A percentile compares a stretch with the other conserved stretches of the same genome.
Evolutionary conservation across 2,797 vertebrate species (phyloP).

Genomic region (Mormyrops boulengeri): DNA sequence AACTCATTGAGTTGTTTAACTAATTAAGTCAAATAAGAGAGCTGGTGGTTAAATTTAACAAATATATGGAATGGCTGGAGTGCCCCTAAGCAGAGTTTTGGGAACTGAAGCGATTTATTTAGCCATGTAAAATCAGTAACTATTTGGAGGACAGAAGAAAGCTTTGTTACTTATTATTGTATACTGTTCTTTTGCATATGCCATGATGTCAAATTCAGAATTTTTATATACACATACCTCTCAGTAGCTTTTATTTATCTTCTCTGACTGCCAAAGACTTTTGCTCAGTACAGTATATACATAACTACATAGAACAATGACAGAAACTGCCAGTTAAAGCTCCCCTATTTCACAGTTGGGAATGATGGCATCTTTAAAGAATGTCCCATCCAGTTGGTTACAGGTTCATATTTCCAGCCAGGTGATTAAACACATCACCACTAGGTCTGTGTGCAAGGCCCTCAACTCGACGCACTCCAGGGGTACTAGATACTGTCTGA

Average conservation of each 20-base stretch:
- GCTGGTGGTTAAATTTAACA: background rate
- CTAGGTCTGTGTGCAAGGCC: background rate
- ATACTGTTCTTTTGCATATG: background rate
- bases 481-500: background rate
- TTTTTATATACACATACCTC: background rate
- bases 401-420: background rate
- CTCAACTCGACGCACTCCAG: background rate
- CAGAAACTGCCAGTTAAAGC: background rate
- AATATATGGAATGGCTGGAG: background rate
- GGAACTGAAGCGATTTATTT: background rate
- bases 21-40: background rate
- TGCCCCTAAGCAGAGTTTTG: background rate
- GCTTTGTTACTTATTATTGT: background rate
- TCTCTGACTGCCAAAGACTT: background rate
- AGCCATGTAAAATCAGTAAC: background rate
- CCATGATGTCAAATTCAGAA: background rate
- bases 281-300: background rate
- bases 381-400: background rate
- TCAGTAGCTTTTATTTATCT: background rate
- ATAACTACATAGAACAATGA: background rate
- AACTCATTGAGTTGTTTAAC: background rate
- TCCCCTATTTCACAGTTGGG: background rate
- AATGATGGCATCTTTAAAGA: background rate
- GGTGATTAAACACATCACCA: background rate
- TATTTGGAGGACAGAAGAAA: background rate